Base-by-base conservation (phyloP, 92 coral and sea anemone genomes). In the Nematostella vectensis region DNA sequence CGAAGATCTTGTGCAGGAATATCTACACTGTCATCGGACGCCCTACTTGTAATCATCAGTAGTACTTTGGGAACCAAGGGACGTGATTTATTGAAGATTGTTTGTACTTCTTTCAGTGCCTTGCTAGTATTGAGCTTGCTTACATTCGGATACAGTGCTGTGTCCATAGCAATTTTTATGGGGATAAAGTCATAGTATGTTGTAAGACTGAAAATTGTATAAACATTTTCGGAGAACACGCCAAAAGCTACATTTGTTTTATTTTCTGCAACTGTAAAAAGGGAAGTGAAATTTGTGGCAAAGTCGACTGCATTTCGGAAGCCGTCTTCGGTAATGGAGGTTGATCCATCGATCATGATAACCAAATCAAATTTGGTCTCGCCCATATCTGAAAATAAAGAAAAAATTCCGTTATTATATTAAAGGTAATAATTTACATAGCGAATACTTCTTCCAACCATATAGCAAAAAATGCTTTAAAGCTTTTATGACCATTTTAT, bases 331-430 rank as follows among this genome's bases (percentile, higher is more conserved):
- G 77, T 73, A 18, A 76, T 51, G 49, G 58, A 38, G 27, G 77
- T 30, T 16, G 82, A 76, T 18, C 82, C 77, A 29, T 76, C 82
- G 28, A 76, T 48, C 4, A 76, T 29, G 63, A 76, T 52, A 1
- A 65, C 67, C 10, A 76, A 26, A 25, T 76, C 82, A 44, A 76
- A 55, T 0, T 8, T 0, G 31, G 58, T 26, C 3, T 51, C 44
- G 23, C 13, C 13, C 47, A 67, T 27, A 24, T 31, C 73, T 67
- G 51, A 4, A 45, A 45, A 9, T 11, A 45, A 17, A 6, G 17
- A 45, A 45, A 6, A 8, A 36, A 36, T 36, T 36, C n/a, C n/a
- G n/a, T n/a, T n/a, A n/a, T n/a, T n/a, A n/a, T n/a, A n/a, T n/a
- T n/a, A n/a, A n/a, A n/a, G n/a, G n/a, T n/a, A n/a, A n/a, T n/a